Conservation (phyloP, 2,797 vertebrate species). For the Babyrousa celebensis region DNA sequence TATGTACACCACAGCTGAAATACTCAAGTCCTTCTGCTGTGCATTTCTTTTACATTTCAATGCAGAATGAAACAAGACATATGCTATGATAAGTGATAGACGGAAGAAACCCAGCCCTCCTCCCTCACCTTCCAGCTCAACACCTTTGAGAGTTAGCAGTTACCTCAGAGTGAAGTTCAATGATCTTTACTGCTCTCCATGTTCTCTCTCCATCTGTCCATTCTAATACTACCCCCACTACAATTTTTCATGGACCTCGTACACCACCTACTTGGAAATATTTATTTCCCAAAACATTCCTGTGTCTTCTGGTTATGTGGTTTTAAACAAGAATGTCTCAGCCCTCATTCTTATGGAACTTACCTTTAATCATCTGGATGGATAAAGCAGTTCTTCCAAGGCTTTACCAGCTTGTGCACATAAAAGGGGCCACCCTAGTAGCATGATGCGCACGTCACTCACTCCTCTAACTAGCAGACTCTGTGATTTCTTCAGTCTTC, state of each 20-base stretch:
- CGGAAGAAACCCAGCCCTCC: background rate
- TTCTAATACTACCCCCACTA: background rate
- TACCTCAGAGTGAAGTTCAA: background rate
- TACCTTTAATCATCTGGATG: background rate
- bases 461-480: background rate
- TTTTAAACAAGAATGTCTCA: background rate
- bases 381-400: background rate
- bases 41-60: background rate
- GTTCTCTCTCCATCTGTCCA: background rate
- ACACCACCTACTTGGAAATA: background rate
- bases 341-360: background rate
- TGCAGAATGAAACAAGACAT: background rate
- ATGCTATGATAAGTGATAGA: background rate
- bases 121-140: background rate
- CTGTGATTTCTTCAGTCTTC: background rate
- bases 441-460: background rate
- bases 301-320: background rate
- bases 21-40: background rate
- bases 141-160: background rate
- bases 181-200: background rate
- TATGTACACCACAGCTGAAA: background rate
- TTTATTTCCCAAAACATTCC: background rate
- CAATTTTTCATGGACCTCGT: background rate
- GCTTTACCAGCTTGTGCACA: background rate
- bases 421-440: background rate